These are phyloP conservation scores for Talpa occidentalis DNA, from an alignment of 2,113 vertebrate species.

Conservation along the genomic window DNA sequence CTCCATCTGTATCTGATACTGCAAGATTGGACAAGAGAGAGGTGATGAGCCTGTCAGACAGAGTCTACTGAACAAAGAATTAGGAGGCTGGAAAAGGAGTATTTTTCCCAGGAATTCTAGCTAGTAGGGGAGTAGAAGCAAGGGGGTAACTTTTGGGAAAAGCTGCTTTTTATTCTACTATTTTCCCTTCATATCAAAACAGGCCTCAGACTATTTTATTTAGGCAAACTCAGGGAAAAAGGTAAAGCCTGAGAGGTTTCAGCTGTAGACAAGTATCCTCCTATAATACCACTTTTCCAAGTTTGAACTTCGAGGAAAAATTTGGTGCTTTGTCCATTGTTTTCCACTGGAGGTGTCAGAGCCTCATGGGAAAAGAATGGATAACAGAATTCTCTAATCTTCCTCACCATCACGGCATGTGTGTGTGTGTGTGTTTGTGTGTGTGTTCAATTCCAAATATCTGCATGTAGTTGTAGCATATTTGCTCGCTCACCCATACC, in stretches of 20 bases:
- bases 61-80: no score
- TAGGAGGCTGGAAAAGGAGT: not conserved
- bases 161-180: not conserved
- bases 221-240: not conserved
- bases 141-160: not conserved
- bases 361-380: not conserved
- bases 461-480: not conserved
- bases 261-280: not conserved
- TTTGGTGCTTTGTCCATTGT: not conserved
- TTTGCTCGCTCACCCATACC: not conserved
- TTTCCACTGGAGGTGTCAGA: not conserved
- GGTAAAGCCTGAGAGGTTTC: not conserved
- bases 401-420: not conserved
- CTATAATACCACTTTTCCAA: not conserved
- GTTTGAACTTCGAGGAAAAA: not conserved
- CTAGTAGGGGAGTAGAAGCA: not conserved
- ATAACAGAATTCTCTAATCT: not conserved
- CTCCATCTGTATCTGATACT: not conserved
- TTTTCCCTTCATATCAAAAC: not conserved
- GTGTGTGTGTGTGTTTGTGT: no score
- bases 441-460: not conserved
- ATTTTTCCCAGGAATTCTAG: not conserved
- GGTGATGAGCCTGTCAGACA: not conserved
- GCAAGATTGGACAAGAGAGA: not conserved
- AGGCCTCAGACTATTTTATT: not conserved